These are phyloP conservation scores for Metridium senile DNA, from an alignment of 92 coral and sea anemone genomes.

Conservation along the genomic window DNA sequence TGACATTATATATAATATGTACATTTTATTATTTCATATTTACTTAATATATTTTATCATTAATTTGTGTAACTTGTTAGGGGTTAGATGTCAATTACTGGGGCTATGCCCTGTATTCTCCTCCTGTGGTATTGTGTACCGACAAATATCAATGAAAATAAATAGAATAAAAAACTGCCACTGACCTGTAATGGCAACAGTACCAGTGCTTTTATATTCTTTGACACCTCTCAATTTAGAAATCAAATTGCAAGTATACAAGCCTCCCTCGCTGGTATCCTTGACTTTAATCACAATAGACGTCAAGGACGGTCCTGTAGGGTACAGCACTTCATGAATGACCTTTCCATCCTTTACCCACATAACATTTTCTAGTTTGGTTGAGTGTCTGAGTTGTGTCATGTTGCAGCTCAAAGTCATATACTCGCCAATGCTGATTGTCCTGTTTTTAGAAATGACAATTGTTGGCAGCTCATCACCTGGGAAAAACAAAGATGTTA, in stretches of 20 bases:
- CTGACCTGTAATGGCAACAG: slow-evolving; percentile 41
- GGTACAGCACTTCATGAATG: slow-evolving; percentile 25
- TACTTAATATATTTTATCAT: no score
- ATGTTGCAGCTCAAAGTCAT: slow-evolving; percentile 40
- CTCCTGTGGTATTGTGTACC: no score
- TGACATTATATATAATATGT: no score
- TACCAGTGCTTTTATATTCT: slow-evolving; percentile 34
- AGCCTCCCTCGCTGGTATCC: slow-evolving; percentile 18
- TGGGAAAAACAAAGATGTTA: no score
- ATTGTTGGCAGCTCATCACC: slow-evolving; percentile 51
- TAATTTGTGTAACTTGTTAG: no score
- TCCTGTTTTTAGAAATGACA: slow-evolving; percentile 31
- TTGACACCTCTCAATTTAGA: slow-evolving; percentile 16
- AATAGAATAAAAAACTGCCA: no score
- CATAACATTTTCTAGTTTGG: slow-evolving; percentile 11
- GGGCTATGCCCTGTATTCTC: no score
- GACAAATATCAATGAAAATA: no score
- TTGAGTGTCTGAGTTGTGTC: slow-evolving; percentile 3
- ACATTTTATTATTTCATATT: no score
- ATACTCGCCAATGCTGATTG: slow-evolving; percentile 33
- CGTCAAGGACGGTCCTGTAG: slow-evolving; percentile 13
- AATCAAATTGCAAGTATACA: slow-evolving; percentile 28
- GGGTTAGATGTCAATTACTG: no score
- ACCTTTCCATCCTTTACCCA: slow-evolving; percentile 10
- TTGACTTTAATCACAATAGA: slow-evolving; percentile 3